These are phyloP conservation scores for Cenopis cana DNA, from an alignment of 2,888 invertebrate genomes.

Conservation along the genomic window DNA sequence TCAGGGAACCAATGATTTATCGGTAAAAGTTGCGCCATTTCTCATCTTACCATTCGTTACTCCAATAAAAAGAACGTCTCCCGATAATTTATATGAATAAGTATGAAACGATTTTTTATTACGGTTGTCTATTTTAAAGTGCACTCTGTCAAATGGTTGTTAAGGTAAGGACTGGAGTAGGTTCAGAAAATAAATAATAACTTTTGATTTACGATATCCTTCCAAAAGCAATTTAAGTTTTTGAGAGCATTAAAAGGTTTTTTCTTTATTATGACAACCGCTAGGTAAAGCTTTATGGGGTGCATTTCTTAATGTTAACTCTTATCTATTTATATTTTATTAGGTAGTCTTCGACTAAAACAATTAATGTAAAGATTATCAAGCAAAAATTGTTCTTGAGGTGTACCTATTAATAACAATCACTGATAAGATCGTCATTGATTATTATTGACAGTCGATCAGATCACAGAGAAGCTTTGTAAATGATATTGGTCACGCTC, in stretches of 20 bases:
- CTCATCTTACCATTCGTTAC: conserved; percentile 84
- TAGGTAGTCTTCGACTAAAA: not conserved
- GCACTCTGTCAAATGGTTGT: conserved; percentile 67
- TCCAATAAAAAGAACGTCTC: conserved; percentile 83
- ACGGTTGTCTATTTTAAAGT: conserved; percentile 73
- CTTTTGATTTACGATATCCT: conserved; percentile 70
- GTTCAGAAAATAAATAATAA: conserved; percentile 52
- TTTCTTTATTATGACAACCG: conserved; percentile 46
- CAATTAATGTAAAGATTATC: not conserved
- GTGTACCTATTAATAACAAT: conserved; percentile 24
- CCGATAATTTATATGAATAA: conserved; percentile 78
- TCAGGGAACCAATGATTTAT: conserved; percentile 80
- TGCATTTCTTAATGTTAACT: not conserved
- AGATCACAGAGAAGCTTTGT: conserved; percentile 12
- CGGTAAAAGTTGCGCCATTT: conserved; percentile 80
- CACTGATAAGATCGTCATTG: conserved; percentile 26
- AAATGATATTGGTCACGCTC: conserved; percentile 25
- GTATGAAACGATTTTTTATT: conserved; percentile 77
- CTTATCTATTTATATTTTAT: conserved; percentile 2
- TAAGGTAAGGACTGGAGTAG: conserved; percentile 59
- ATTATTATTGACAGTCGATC: conserved; percentile 28
- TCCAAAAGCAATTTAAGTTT: conserved; percentile 49
- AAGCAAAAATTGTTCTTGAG: not conserved
- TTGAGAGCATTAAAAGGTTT: conserved; percentile 55
- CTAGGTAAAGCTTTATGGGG: conserved; percentile 24